Percentiles rank a stretch among this genome's conserved stretches.
Evolutionary conservation across 2,113 vertebrate species (phyloP).

Genomic region (Maccullochella peelii): DNA sequence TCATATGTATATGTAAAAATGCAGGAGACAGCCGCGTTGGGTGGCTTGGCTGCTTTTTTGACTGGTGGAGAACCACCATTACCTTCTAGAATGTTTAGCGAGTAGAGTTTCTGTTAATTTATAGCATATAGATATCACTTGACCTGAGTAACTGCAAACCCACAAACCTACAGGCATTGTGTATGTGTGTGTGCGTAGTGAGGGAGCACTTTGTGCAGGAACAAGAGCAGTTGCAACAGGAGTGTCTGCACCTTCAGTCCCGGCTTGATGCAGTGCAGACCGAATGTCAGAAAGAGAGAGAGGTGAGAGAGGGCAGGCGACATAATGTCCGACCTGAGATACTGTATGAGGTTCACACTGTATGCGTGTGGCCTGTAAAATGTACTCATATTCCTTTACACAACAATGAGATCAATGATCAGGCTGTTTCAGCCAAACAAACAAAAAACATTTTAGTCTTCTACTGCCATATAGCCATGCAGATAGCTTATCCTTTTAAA

Average conservation of each 20-base stretch:
- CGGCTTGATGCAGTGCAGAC: constrained; percentile 86
- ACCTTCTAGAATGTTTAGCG: neutral
- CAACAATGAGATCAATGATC: neutral
- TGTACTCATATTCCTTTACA: neutral
- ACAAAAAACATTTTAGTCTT: neutral
- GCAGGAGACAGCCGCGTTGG: no score
- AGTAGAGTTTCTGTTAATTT: neutral
- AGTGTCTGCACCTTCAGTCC: constrained; percentile 89
- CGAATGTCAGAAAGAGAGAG: constrained; percentile 89
- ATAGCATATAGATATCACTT: neutral
- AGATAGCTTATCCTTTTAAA: neutral
- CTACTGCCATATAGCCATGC: neutral
- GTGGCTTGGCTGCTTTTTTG: no score
- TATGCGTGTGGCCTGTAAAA: neutral
- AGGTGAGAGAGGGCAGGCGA: constrained; percentile 81
- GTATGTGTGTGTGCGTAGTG: constrained; percentile 72
- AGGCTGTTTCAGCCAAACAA: neutral
- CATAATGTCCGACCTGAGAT: neutral
- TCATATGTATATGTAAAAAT: no score
- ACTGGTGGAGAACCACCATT: no score
- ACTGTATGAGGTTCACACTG: neutral
- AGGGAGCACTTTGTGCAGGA: constrained; percentile 86
- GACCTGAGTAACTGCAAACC: neutral
- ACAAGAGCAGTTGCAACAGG: constrained; percentile 85
- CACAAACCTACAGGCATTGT: neutral